These are phyloP conservation scores for Gyrodactylus salaris DNA, from an alignment of 1,140 invertebrate species.

Conservation along the genomic window DNA sequence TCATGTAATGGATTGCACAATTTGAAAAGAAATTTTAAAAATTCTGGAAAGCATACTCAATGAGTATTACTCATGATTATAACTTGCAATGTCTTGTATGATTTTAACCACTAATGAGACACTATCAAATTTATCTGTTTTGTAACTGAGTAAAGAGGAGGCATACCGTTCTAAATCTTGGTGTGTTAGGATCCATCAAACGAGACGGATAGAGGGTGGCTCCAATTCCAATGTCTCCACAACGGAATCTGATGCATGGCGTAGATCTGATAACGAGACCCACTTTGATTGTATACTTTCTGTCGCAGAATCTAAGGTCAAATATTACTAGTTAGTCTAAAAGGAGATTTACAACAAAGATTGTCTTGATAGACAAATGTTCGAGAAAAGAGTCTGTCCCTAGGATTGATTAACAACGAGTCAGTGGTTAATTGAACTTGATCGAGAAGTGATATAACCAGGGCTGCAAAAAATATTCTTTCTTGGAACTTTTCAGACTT, in stretches of 20 bases:
- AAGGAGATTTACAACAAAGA: neutral
- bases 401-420: neutral
- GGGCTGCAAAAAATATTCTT: neutral
- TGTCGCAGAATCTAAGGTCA: neutral
- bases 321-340: too few species aligned
- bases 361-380: neutral
- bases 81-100: too few species aligned
- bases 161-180: neutral
- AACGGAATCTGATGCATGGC: neutral
- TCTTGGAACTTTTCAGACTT: neutral
- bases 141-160: too few species aligned
- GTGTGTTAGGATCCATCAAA: neutral
- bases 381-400: neutral
- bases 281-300: neutral
- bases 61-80: too few species aligned
- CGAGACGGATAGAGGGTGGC: neutral
- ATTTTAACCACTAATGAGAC: too few species aligned
- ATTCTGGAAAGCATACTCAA: neutral
- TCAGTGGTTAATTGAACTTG: neutral
- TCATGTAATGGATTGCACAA: neutral
- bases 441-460: neutral
- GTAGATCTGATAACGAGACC: neutral
- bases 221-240: neutral
- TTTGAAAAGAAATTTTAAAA: neutral
- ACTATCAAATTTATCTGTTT: too few species aligned